Base-by-base conservation (phyloP, 2,797 vertebrate genomes). In the Falco naumanni region DNA sequence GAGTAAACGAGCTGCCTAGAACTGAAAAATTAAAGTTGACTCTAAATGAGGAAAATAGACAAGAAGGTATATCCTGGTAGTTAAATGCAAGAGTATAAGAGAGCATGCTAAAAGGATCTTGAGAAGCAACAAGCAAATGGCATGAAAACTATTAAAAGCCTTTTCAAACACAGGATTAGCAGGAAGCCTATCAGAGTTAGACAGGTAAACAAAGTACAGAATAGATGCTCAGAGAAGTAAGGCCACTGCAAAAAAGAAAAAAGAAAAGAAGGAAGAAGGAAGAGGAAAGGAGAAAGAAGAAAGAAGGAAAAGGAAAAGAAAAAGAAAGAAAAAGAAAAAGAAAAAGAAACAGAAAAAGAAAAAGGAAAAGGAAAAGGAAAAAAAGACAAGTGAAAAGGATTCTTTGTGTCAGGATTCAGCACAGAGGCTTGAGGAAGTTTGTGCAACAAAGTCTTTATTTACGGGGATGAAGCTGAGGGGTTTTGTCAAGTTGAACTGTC, bases 381-480 rank as follows among this genome's bases (percentile, higher is more conserved):
- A 28, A 0, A n/a, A 25, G 7, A 8, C n/a, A 19, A 74, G 1
- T 2, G 21, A 13, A 39, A 87, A 81, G 9, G 13, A 57, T 57
- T 80, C 41, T 47, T 89, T 81, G 69, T 81, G 47, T 75, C 79
- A 84, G 18, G 33, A 63, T 77, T 87, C 41, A 43, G 26, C 57
- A 80, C 22, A 68, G 71, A 80, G 6, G 5, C 37, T 74, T 53
- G 53, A 85, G 53, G 50, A 93, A 92, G n/a, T 87, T 96, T 96
- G 90, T 68, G 83, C 60, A 93, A 72, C 77, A 77, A 72, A 56
- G 41, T 83, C 89, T 90, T 70, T 92, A 83, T 89, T 94, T 92
- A 91, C 71, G 61, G 61, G 88, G 31, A 37, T 71, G 87, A 92
- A 53, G 28, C 53, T 77, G 45, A 68, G 57, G 25, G 56, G 13